These are phyloP conservation scores for Brachyopa scutellaris DNA, from an alignment of 2,888 invertebrate genomes.

Conservation along the genomic window DNA sequence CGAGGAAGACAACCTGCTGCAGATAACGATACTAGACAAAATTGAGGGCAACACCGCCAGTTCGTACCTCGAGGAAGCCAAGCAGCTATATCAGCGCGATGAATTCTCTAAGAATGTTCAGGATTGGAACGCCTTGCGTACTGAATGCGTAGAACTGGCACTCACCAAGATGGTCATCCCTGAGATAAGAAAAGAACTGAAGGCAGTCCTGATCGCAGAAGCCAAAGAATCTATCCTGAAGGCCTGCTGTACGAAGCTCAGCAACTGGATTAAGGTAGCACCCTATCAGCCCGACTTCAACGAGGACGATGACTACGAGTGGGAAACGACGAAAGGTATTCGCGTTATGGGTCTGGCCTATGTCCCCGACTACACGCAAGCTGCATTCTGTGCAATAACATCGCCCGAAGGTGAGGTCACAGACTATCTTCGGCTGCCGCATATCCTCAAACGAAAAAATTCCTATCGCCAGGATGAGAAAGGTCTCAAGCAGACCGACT, in stretches of 20 bases:
- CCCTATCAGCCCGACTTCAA: conserved; percentile 88
- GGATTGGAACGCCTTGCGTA: conserved; percentile 96
- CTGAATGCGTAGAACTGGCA: conserved; percentile 93
- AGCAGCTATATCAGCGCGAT: conserved; percentile 87
- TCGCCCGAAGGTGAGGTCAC: conserved; percentile 95
- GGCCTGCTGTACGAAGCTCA: conserved; percentile 92
- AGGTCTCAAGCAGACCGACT: conserved; percentile 86
- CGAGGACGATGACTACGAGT: conserved; percentile 93
- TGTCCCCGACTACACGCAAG: conserved; percentile 91
- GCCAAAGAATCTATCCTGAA: conserved; percentile 92
- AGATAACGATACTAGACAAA: conserved; percentile 88
- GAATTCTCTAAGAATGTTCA: conserved; percentile 96
- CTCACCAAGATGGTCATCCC: conserved; percentile 94
- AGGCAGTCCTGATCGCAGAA: conserved; percentile 90
- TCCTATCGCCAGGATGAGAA: conserved; percentile 87
- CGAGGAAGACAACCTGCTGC: conserved; percentile 90
- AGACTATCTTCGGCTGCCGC: conserved; percentile 93
- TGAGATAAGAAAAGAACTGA: conserved; percentile 92
- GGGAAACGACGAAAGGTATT: conserved; percentile 90
- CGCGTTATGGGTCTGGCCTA: conserved; percentile 94
- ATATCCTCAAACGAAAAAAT: conserved; percentile 92
- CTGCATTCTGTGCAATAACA: conserved; percentile 93
- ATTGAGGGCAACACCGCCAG: conserved; percentile 90
- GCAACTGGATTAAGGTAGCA: conserved; percentile 92
- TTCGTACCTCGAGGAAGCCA: conserved; percentile 94